These are phyloP conservation scores for Nothocercus nigrocapillus DNA, from an alignment of 2,113 vertebrate species.

Conservation along the genomic window DNA sequence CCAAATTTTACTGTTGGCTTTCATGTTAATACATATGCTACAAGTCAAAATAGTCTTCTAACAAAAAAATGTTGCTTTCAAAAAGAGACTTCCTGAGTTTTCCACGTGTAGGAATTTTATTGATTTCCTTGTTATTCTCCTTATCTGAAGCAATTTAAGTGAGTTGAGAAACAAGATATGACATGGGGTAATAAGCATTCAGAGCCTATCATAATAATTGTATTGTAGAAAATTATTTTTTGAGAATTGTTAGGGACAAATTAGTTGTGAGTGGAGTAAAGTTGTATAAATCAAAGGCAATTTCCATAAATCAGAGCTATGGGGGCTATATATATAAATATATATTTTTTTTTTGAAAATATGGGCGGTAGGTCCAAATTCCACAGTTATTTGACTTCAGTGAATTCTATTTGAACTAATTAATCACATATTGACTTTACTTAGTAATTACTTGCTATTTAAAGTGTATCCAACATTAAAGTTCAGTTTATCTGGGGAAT, in stretches of 20 bases:
- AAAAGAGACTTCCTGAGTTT: not conserved
- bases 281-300: not conserved
- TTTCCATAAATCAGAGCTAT: not conserved
- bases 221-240: not conserved
- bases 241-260: not conserved
- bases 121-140: not conserved
- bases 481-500: not conserved
- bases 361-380: not conserved
- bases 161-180: not conserved
- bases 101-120: not conserved
- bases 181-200: not conserved
- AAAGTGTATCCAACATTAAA: not conserved
- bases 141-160: not conserved
- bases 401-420: not conserved
- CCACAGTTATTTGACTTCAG: not conserved
- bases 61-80: not conserved
- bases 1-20: not conserved
- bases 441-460: not conserved
- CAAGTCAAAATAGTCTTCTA: not conserved
- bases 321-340: not conserved
- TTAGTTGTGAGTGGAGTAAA: not conserved
- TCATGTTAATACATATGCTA: not conserved
- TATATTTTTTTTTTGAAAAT: not conserved
- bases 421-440: not conserved
- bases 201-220: not conserved